Percentiles rank a stretch among this genome's conserved stretches.
Conservation (phyloP, 2,888 invertebrate genomes). For the Callosobruchus maculatus region DNA sequence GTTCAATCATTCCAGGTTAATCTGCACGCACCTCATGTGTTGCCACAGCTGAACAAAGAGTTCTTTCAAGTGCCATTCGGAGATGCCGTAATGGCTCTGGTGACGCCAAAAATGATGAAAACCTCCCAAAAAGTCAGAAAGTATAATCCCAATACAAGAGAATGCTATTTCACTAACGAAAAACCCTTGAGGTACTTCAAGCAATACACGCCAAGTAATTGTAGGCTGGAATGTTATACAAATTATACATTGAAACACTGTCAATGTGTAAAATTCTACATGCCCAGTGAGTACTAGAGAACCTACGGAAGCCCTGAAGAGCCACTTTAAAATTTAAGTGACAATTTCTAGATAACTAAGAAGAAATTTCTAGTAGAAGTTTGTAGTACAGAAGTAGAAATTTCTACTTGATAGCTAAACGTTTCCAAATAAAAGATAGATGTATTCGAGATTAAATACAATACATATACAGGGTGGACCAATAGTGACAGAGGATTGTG, state of each 20-base stretch:
- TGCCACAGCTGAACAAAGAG: constrained; percentile 62
- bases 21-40: constrained; percentile 63
- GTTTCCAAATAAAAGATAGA: no score
- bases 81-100: constrained; percentile 63
- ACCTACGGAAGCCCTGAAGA: no score
- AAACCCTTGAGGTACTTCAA: constrained; percentile 61
- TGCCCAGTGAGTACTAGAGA: constrained; percentile 51
- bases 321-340: no score
- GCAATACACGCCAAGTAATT: constrained; percentile 66
- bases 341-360: no score
- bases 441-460: no score
- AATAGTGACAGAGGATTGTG: no score
- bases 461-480: no score
- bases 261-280: constrained; percentile 55
- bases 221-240: constrained; percentile 65
- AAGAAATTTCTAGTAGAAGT: no score
- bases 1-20: constrained; percentile 49
- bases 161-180: constrained; percentile 65
- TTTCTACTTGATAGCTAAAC: no score
- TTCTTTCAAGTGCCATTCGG: constrained; percentile 66
- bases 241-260: constrained; percentile 57
- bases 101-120: constrained; percentile 68
- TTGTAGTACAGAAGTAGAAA: no score
- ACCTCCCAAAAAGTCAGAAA: constrained; percentile 62
- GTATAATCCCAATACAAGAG: constrained; percentile 59